Percentiles rank a stretch among this genome's conserved stretches.
Conservation (phyloP, 2,113 vertebrate genomes). For the Barbus barbus region DNA sequence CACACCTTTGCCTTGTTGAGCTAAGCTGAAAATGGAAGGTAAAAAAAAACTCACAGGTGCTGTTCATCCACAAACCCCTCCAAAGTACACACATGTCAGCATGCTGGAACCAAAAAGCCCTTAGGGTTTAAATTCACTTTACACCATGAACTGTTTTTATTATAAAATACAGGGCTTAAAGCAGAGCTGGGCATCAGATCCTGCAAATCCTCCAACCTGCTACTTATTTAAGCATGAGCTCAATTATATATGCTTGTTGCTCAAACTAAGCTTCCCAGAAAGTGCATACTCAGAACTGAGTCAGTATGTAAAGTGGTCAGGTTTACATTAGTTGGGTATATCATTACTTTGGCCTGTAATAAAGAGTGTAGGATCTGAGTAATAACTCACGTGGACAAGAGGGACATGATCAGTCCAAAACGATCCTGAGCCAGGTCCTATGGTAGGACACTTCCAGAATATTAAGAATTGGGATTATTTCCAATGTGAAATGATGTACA, state of each 20-base stretch:
- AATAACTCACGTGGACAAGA: not conserved
- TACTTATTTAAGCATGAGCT: not conserved
- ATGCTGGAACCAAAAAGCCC: not conserved
- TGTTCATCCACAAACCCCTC: not conserved
- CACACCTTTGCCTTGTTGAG: slow-evolving; percentile 9
- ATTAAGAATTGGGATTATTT: slow-evolving; percentile 35
- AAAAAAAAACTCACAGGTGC: slow-evolving; percentile 35
- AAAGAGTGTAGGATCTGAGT: slow-evolving; percentile 27
- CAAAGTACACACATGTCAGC: not conserved
- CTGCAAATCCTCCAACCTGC: slow-evolving; percentile 3
- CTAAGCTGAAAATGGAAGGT: not conserved
- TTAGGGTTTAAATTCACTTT: not conserved
- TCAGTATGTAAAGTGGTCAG: slow-evolving; percentile 4
- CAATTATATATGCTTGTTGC: slow-evolving; percentile 31
- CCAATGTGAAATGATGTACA: slow-evolving; percentile 33
- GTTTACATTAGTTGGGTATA: slow-evolving; percentile 31
- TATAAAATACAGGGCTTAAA: not conserved
- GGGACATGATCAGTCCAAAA: slow-evolving; percentile 26
- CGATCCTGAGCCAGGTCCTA: not conserved
- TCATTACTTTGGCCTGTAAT: slow-evolving; percentile 26
- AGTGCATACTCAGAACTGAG: slow-evolving; percentile 48
- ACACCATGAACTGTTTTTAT: slow-evolving; percentile 20
- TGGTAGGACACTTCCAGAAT: slow-evolving; percentile 38
- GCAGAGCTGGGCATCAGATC: slow-evolving; percentile 19
- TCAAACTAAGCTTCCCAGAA: slow-evolving; percentile 39